phyloP scores from a whole-genome alignment of 1,140 invertebrate genomes.

The Drosophila melanogaster region DNA sequence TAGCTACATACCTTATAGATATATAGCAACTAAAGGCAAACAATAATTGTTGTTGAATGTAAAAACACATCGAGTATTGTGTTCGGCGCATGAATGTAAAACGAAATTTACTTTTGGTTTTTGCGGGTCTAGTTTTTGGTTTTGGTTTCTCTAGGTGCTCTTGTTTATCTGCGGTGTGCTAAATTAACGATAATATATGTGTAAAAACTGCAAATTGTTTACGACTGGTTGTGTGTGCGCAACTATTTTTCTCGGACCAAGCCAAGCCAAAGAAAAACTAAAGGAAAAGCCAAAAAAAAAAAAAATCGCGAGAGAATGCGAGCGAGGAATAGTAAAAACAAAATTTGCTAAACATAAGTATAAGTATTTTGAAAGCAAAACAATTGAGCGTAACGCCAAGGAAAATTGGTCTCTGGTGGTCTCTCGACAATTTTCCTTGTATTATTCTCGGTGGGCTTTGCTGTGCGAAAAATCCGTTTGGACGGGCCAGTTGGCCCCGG shows the following conservation, averaged over 20 bases:
- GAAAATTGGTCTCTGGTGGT: conserved; percentile 52
- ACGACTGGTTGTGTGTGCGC: conserved; percentile 60
- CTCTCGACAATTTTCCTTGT: conserved; percentile 30
- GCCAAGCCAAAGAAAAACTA: conserved; percentile 15
- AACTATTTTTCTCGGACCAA: conserved; percentile 65
- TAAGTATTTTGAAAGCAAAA: conserved; percentile 61
- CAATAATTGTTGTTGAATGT: conserved; percentile 54
- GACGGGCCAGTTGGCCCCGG: conserved; percentile 73
- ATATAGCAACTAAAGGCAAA: conserved; percentile 38
- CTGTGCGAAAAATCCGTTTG: conserved; percentile 59
- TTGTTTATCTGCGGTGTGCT: conserved; percentile 54
- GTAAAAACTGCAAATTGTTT: conserved; percentile 69
- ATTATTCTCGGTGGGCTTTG: conserved; percentile 29
- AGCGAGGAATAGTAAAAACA: conserved; percentile 50
- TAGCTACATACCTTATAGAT: no score
- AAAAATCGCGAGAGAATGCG: conserved; percentile 21
- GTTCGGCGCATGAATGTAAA: conserved; percentile 46
- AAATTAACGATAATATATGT: conserved; percentile 68
- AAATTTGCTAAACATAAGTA: conserved; percentile 59
- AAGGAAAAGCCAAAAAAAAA: conserved; percentile 25
- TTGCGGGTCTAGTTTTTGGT: conserved; percentile 23
- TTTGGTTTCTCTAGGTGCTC: conserved; percentile 36
- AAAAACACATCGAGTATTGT: conserved; percentile 31
- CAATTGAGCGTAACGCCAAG: conserved; percentile 48
- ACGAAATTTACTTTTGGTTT: conserved; percentile 23